Percentiles rank a stretch among this genome's conserved stretches.
These are phyloP conservation scores for Papilio demoleus DNA, from an alignment of 2,888 invertebrate species.

Conservation along the genomic window DNA sequence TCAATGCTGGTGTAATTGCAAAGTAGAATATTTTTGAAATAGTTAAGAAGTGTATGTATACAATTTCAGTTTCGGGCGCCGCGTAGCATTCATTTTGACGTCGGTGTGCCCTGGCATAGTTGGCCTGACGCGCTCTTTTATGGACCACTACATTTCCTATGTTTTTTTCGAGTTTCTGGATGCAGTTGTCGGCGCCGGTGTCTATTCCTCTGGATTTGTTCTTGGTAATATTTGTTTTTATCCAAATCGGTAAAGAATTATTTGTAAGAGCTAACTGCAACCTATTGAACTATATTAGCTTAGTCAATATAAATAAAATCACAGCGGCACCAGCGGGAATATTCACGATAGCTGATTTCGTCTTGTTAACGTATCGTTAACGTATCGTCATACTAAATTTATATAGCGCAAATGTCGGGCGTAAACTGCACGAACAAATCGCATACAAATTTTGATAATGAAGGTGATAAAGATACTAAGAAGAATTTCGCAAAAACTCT, in stretches of 20 bases:
- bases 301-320: no score
- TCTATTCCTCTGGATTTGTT: constrained; percentile 72
- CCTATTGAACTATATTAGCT: neutral
- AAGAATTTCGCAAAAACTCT: no score
- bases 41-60: neutral
- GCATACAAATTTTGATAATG: no score
- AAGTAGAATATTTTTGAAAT: neutral
- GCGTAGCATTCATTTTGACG: constrained; percentile 58
- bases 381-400: no score
- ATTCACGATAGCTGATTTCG: no score
- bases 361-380: no score
- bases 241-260: neutral
- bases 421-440: no score
- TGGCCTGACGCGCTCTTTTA: constrained; percentile 50
- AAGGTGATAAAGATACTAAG: no score
- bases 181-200: constrained; percentile 66
- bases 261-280: neutral
- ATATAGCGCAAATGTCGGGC: no score
- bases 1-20: neutral
- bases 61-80: constrained; percentile 52
- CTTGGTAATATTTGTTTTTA: constrained; percentile 68
- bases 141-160: constrained; percentile 60
- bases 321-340: no score
- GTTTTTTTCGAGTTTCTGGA: constrained; percentile 68
- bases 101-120: constrained; percentile 49